Evolutionary conservation across 2,797 vertebrate genomes (phyloP).

Genomic region (Scarus forsteni): DNA sequence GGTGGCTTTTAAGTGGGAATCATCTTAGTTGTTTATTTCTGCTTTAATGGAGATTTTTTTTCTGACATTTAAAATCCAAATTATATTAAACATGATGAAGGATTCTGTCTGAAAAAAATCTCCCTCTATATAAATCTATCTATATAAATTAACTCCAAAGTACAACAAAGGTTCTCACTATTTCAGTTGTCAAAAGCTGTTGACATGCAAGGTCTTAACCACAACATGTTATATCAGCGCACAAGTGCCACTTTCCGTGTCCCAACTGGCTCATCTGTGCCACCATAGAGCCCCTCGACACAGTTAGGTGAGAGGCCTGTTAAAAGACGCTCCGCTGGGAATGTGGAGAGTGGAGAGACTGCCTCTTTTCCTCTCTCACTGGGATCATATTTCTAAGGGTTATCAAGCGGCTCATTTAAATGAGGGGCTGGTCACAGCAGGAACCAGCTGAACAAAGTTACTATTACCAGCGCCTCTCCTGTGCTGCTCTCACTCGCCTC

Average conservation of each 20-base stretch:
- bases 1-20: conserved; percentile 12
- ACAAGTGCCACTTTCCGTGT: conserved; percentile 27
- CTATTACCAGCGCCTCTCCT: conserved; percentile 85
- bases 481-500: conserved; percentile 85
- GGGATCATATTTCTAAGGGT: conserved; percentile 85
- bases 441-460: conserved; percentile 91
- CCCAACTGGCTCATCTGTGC: conserved; percentile 61
- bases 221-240: conserved; percentile 20
- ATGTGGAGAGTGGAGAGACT: conserved; percentile 65
- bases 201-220: conserved; percentile 20
- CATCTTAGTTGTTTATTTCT: neutral
- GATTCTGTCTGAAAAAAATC: neutral
- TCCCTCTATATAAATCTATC: too few relatives aligned
- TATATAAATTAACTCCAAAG: too few relatives aligned
- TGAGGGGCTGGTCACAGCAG: conserved; percentile 87
- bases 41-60: neutral
- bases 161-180: too few relatives aligned
- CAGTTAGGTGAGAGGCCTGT: conserved; percentile 74
- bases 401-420: conserved; percentile 90
- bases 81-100: neutral
- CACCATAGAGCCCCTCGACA: conserved; percentile 50
- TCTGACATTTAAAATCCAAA: too few relatives aligned
- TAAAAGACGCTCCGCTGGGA: conserved; percentile 78
- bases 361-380: conserved; percentile 57
- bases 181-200: neutral